Conservation (phyloP, 2,113 vertebrate genomes). For the Scortum barcoo region DNA sequence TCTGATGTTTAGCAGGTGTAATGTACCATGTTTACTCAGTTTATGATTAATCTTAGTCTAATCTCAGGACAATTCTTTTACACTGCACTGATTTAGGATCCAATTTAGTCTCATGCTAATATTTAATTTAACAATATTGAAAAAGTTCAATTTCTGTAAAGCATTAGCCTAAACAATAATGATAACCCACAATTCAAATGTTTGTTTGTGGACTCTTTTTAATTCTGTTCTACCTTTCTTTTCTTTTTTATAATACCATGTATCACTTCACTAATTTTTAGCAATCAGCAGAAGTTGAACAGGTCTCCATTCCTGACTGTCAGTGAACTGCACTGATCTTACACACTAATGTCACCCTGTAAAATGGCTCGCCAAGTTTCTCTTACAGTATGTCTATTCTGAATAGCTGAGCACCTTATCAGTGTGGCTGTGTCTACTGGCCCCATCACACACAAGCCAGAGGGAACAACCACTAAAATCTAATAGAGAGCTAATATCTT, state of each 20-base stretch:
- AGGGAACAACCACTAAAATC: constrained; percentile 4
- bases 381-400: background rate
- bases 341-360: background rate
- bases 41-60: too few relatives aligned
- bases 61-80: too few relatives aligned
- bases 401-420: background rate
- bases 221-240: background rate
- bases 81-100: too few relatives aligned
- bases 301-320: background rate
- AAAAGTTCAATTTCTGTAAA: background rate
- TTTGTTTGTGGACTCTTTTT: background rate
- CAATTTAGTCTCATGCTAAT: background rate
- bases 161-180: background rate
- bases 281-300: too few relatives aligned
- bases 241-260: background rate
- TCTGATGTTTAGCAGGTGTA: too few relatives aligned
- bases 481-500: constrained; percentile 5
- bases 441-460: background rate
- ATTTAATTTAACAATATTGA: background rate
- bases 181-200: background rate
- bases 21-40: too few relatives aligned
- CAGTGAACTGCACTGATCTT: background rate
- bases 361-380: background rate
- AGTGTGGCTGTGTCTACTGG: background rate
- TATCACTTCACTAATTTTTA: background rate